Evolutionary conservation across 2,113 vertebrate genomes (phyloP).

Genomic region (Dunckerocampus dactyliophorus): DNA sequence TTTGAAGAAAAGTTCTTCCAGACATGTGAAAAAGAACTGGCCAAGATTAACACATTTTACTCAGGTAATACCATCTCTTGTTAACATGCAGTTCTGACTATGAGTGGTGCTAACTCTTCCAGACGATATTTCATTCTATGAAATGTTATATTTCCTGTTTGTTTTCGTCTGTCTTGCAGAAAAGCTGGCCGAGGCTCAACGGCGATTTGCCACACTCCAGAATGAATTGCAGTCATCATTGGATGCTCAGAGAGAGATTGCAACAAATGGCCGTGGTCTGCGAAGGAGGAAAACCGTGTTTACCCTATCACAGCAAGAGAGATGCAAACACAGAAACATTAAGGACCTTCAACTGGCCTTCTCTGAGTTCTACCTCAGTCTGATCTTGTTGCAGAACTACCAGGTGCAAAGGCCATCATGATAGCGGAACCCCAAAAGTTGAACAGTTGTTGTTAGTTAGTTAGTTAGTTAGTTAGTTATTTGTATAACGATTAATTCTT

Average conservation of each 20-base stretch:
- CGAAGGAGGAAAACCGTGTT: slow-evolving; percentile 88
- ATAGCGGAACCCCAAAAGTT: not conserved
- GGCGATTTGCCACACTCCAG: slow-evolving; percentile 91
- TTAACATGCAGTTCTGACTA: not conserved
- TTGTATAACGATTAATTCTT: too few relatives aligned
- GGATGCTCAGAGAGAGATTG: slow-evolving; percentile 90
- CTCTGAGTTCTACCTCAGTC: slow-evolving; percentile 99
- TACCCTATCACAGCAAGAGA: slow-evolving; percentile 92
- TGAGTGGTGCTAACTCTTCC: not conserved
- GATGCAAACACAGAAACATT: slow-evolving; percentile 94
- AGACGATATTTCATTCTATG: not conserved
- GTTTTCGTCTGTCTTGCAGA: slow-evolving; percentile 67
- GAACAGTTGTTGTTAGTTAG: not conserved
- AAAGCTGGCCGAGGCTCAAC: slow-evolving; percentile 95
- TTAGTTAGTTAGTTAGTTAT: too few relatives aligned
- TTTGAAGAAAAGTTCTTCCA: slow-evolving; percentile 99
- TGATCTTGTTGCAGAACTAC: slow-evolving; percentile 98
- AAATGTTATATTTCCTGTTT: not conserved
- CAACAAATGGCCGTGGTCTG: slow-evolving; percentile 69
- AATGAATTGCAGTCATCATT: slow-evolving; percentile 94
- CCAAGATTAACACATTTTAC: slow-evolving; percentile 99
- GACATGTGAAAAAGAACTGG: slow-evolving; percentile 96
- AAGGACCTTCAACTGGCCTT: slow-evolving; percentile 97
- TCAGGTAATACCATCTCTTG: slow-evolving; percentile 78
- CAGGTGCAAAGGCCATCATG: slow-evolving; percentile 76